phyloP scores from a whole-genome alignment of 2,888 invertebrate genomes.

The Doris montereyensis region DNA sequence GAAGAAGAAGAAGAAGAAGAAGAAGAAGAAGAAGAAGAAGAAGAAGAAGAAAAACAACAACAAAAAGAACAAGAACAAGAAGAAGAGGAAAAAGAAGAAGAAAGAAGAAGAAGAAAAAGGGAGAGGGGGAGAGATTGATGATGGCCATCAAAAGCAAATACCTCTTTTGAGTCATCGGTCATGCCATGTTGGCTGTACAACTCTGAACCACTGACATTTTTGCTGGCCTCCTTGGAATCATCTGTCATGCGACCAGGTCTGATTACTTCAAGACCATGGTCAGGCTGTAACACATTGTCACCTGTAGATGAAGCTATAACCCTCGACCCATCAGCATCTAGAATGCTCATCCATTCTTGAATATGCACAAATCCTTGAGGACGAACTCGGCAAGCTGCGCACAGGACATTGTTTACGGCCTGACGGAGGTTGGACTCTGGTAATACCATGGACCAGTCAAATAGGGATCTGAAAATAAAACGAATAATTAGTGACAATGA shows the following conservation, averaged over 20 bases:
- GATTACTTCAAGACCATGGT: neutral
- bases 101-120: too few species aligned
- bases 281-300: slow-evolving; percentile 1
- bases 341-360: slow-evolving; percentile 80
- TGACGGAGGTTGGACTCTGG: slow-evolving; percentile 82
- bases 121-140: too few species aligned
- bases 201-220: slow-evolving; percentile 7
- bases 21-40: too few species aligned
- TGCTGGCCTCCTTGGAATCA: slow-evolving; percentile 70
- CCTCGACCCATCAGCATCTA: slow-evolving; percentile 72
- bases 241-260: slow-evolving; percentile 73
- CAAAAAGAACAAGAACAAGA: neutral
- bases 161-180: slow-evolving; percentile 72
- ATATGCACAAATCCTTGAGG: slow-evolving; percentile 84
- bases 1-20: too few species aligned
- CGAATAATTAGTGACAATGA: too few species aligned
- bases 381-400: slow-evolving; percentile 88
- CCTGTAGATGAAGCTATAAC: slow-evolving; percentile 21
- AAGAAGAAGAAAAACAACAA: neutral
- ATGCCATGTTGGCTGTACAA: slow-evolving; percentile 48
- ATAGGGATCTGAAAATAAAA: slow-evolving; percentile 78
- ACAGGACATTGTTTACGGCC: slow-evolving; percentile 88
- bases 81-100: too few species aligned
- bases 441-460: slow-evolving; percentile 83
- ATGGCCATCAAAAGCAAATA: too few species aligned